Percentiles rank a stretch among this genome's conserved stretches.
phyloP scores from a whole-genome alignment of 2,888 invertebrate species.

The Pyralis farinalis region DNA sequence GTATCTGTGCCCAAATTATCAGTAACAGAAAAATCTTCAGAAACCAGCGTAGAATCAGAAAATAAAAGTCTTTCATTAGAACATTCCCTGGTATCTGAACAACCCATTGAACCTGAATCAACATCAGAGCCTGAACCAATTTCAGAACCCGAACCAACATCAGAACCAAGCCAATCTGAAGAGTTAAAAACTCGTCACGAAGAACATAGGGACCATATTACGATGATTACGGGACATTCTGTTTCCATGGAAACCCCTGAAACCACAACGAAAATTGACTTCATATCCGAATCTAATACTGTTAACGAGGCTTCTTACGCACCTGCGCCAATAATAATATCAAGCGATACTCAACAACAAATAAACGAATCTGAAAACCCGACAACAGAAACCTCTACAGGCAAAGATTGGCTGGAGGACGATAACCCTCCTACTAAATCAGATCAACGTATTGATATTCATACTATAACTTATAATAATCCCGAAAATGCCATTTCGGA shows the following conservation, averaged over 20 bases:
- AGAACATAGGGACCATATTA: conserved; percentile 5
- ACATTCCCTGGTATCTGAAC: conserved; percentile 12
- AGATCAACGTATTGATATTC: conserved; percentile 15
- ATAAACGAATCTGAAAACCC: conserved; percentile 5
- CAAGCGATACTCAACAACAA: conserved; percentile 30
- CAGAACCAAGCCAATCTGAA: no score
- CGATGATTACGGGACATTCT: not conserved
- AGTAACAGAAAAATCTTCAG: not conserved
- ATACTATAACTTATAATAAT: conserved; percentile 4
- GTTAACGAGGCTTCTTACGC: conserved; percentile 48
- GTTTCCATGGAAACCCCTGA: conserved; percentile 18
- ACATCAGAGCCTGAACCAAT: conserved; percentile 10
- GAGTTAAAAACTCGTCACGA: not conserved
- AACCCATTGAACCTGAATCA: conserved; percentile 18
- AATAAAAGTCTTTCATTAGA: conserved; percentile 10
- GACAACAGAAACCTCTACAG: conserved; percentile 28
- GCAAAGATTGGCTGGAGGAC: conserved; percentile 50
- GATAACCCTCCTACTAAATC: conserved; percentile 14
- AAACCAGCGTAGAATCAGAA: conserved; percentile 18
- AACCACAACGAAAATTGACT: conserved; percentile 37
- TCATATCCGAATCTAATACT: conserved; percentile 40
- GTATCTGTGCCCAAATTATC: conserved; percentile 6
- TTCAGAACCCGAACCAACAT: not conserved
- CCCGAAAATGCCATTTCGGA: conserved; percentile 25
- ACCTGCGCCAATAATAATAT: conserved; percentile 45